Base-by-base conservation (phyloP, 2,797 vertebrate genomes). In the Australoheros facetus region DNA sequence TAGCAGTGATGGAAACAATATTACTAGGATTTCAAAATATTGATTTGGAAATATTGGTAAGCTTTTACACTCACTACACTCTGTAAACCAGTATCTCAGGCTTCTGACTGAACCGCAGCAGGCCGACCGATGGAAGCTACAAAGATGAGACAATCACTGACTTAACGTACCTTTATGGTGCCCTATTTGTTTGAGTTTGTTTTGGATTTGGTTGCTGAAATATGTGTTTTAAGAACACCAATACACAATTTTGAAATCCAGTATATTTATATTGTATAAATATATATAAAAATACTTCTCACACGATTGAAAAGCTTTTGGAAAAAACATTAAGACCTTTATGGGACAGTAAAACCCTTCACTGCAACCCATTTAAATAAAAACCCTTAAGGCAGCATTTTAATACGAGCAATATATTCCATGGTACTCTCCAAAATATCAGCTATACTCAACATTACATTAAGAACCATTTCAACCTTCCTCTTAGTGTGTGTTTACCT, bases 1-100 rank as follows among this genome's bases (percentile, higher is more conserved):
- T 26, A 70, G 42, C 56, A 48, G 30, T 17, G 9, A 2, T 56
- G 32, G 26, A 56, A 81, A 66, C 53, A 1, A 59, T 78, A 76
- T 70, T 21, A 23, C 26, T 19, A 30, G 45, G 66, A 74, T 83
- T 76, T 76, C 32, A 28, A 81, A 84, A 64, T 75, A 84, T 73
- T 83, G 56, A 86, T 73, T 6, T 56, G 48, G 69, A 83, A 75
- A 75, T 77, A 83, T 32, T 77, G 55, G 23, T n/a, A n/a, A 51
- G 42, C 48, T 82, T 77, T 69, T 34, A 60, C 21, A 16, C 8
- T 13, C 1, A 3, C 64, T 4, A 8, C 2, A 19, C 64, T 30
- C 45, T 3, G 45, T 48, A 48, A 71, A 34, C 5, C 55, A n/a
- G 64, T 5, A 5, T 51, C 48, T 23, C 13, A 6, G 17, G 51